Percentiles rank a stretch among this genome's conserved stretches.
Evolutionary conservation across 2,888 invertebrate genomes (phyloP).

Genomic region (Lasioglossum villosulum): DNA sequence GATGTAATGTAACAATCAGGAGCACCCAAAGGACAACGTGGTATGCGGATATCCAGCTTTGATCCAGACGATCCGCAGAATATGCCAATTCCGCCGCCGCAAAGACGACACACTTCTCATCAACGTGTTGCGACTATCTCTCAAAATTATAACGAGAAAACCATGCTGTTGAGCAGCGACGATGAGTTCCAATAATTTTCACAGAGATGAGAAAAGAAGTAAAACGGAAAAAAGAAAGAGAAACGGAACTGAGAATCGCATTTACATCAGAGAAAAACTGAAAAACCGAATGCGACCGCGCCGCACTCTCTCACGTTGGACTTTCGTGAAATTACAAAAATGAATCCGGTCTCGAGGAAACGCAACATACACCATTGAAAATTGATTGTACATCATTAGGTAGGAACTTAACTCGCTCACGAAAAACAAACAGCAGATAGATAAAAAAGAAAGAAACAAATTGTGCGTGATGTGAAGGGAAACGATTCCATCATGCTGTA

Average conservation of each 20-base stretch:
- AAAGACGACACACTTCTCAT: conserved; percentile 86
- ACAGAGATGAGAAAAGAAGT: conserved; percentile 5
- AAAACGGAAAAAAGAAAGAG: neutral
- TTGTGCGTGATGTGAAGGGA: conserved; percentile 26
- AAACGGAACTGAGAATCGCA: conserved; percentile 19
- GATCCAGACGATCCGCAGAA: conserved; percentile 89
- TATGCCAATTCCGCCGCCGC: conserved; percentile 82
- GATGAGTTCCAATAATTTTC: conserved; percentile 93
- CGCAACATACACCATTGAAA: conserved; percentile 41
- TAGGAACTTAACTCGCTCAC: conserved; percentile 67
- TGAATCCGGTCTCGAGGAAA: conserved; percentile 36
- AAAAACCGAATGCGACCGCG: neutral
- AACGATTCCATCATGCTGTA: conserved; percentile 44
- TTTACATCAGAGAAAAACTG: conserved; percentile 26
- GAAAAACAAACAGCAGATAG: conserved; percentile 49
- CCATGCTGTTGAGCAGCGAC: conserved; percentile 97
- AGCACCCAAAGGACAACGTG: conserved; percentile 88
- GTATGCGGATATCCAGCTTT: conserved; percentile 88
- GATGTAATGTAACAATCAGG: conserved; percentile 79
- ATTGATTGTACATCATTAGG: conserved; percentile 59
- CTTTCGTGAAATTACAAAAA: conserved; percentile 45
- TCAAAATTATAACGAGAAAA: conserved; percentile 97
- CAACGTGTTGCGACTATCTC: conserved; percentile 92
- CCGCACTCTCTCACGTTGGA: conserved; percentile 42
- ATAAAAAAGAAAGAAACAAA: conserved; percentile 39